Evolutionary conservation across 2,797 vertebrate genomes (phyloP).

Genomic region (Coreius guichenoti): DNA sequence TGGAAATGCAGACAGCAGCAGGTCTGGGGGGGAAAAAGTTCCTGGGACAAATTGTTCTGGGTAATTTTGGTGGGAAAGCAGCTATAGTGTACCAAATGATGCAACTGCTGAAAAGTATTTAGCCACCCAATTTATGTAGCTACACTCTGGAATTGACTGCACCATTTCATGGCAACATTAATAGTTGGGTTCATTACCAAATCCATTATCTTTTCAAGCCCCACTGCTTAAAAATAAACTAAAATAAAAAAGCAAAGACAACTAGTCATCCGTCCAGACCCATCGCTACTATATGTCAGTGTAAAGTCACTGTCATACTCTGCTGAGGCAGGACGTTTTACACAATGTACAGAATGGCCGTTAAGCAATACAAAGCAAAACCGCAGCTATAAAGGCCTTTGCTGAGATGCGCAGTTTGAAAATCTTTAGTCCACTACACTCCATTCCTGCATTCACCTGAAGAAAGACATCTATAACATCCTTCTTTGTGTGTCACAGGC

Average conservation of each 20-base stretch:
- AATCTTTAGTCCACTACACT: conserved; percentile 21
- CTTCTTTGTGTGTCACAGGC: conserved; percentile 46
- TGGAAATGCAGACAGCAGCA: no score
- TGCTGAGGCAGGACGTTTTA: not conserved
- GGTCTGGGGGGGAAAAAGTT: no score
- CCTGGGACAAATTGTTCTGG: no score
- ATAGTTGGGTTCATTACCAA: not conserved
- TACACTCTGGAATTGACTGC: not conserved
- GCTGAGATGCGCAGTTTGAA: not conserved
- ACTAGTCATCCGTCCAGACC: not conserved
- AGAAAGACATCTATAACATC: conserved; percentile 46
- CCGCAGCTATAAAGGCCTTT: not conserved
- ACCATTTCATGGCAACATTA: not conserved
- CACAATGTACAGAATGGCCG: not conserved
- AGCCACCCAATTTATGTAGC: not conserved
- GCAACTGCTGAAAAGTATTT: not conserved
- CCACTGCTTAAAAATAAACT: not conserved
- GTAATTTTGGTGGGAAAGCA: no score
- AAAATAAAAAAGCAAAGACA: not conserved
- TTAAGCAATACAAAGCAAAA: conserved; percentile 5
- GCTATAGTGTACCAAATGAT: not conserved
- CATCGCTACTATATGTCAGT: not conserved
- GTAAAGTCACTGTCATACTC: not conserved
- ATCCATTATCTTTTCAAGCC: not conserved
- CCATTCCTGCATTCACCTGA: not conserved